phyloP scores from a whole-genome alignment of 2,888 invertebrate genomes.

The Dryocosmus kuriphilus region DNA sequence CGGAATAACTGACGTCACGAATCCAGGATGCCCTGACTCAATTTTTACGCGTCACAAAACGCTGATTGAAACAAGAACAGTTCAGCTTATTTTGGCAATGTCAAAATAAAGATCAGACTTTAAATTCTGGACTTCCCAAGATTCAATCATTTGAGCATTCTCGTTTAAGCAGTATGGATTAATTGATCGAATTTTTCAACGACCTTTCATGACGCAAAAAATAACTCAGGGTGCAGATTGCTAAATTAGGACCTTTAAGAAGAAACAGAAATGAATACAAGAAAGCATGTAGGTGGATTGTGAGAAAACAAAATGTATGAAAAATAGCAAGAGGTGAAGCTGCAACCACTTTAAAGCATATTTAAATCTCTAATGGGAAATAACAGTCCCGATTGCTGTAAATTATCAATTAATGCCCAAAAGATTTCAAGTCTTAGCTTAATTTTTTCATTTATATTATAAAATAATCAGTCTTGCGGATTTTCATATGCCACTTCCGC shows the following conservation, averaged over 20 bases:
- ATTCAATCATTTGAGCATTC: not conserved
- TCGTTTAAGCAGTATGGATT: not conserved
- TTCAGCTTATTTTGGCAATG: not conserved
- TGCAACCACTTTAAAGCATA: too few relatives aligned
- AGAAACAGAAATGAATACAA: not conserved
- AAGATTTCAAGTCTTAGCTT: too few relatives aligned
- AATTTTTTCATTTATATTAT: too few relatives aligned
- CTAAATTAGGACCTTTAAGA: not conserved
- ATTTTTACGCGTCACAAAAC: slow-evolving; percentile 9
- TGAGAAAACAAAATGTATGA: not conserved
- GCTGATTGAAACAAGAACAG: not conserved
- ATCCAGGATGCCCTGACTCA: not conserved
- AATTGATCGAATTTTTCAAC: not conserved
- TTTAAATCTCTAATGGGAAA: too few relatives aligned
- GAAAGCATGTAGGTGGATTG: not conserved
- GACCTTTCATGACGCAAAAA: not conserved
- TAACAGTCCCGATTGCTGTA: too few relatives aligned
- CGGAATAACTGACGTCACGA: slow-evolving; percentile 23
- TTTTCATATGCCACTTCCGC: not conserved
- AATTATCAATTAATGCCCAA: too few relatives aligned
- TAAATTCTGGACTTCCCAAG: not conserved
- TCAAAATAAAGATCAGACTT: not conserved
- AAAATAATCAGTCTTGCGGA: not conserved
- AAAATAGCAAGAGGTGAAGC: too few relatives aligned
- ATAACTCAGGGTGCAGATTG: not conserved